Percentiles rank a stretch among this genome's conserved stretches.
phyloP scores from a whole-genome alignment of 2,888 invertebrate genomes.

The Aradus depressus region DNA sequence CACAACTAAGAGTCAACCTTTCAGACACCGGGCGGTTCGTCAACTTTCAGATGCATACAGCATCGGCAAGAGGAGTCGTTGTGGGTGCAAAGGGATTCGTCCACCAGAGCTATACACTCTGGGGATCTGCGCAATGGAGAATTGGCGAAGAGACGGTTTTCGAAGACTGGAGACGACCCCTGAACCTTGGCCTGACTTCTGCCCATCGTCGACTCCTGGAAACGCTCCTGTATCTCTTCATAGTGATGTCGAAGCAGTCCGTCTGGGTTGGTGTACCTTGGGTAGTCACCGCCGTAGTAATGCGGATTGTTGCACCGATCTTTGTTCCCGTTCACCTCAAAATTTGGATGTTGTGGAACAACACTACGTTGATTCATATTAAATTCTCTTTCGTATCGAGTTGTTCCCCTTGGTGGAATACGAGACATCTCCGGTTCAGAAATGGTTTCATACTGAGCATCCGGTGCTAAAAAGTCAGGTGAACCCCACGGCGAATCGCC shows the following conservation, averaged over 20 bases:
- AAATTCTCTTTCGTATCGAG: background rate
- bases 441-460: constrained; percentile 30
- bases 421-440: constrained; percentile 21
- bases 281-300: constrained; percentile 15
- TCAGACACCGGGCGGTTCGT: background rate
- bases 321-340: constrained; percentile 7
- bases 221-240: constrained; percentile 25
- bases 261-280: constrained; percentile 20
- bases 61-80: constrained; percentile 26
- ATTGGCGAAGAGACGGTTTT: constrained; percentile 19
- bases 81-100: constrained; percentile 26
- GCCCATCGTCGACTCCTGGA: constrained; percentile 4
- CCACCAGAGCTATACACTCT: constrained; percentile 24
- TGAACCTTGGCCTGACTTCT: background rate
- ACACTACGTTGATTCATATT: too few relatives aligned
- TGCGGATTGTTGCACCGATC: constrained; percentile 13
- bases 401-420: background rate
- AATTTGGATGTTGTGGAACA: constrained; percentile 14
- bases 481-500: constrained; percentile 22
- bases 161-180: constrained; percentile 15
- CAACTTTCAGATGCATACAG: constrained; percentile 21
- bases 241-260: constrained; percentile 23
- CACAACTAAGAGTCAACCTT: too few relatives aligned
- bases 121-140: constrained; percentile 19
- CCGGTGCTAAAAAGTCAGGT: constrained; percentile 30